Base-by-base conservation (phyloP, 2,888 invertebrate species). In the Hydrotaea cyrtoneurina region DNA sequence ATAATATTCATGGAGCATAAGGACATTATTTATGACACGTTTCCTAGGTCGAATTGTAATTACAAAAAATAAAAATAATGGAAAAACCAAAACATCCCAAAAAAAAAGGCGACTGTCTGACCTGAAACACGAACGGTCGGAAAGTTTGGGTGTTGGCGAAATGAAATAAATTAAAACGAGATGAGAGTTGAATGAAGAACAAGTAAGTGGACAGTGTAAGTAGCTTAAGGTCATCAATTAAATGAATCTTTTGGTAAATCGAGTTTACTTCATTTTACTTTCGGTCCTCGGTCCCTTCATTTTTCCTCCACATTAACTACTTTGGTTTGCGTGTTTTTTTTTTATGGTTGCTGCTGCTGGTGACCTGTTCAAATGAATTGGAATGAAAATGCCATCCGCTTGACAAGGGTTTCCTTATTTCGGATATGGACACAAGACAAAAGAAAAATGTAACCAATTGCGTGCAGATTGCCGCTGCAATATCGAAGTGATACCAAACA, bases 191-290 rank as follows among this genome's bases (percentile, higher is more conserved):
- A 69, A 69, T 46, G 46, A 43, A 23, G 69, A 17, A 69, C 2
- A 71, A 39, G 17, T 31, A 36, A 15, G 10, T 15, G 59, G 17
- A 26, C 23, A 71, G 4, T 31, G 66, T 81, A 77, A 85, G 78
- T 69, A 76, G 84, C 81, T 81, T 81, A 81, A 81, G 84, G 81
- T 81, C 75, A 81, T 84, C 80, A 84, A 78, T 81, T 81, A 81
- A 84, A 64, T 55, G 36, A 64, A 73, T 66, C 46, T 79, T 75
- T 77, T 73, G 36, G 66, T 73, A 80, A 66, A 80, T 72, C 23
- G 74, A 15, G 4, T 66, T 66, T 59, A 50, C 50, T 50, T 73
- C 11, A 8, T 39, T 62, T 13, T 36, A 4, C 7, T 7, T 31
- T 7, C 3, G 3, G 3, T 31, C 31, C 31, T 31, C 31, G 7